Conservation (phyloP, 2,888 invertebrate genomes). For the Cyclophora punctaria region DNA sequence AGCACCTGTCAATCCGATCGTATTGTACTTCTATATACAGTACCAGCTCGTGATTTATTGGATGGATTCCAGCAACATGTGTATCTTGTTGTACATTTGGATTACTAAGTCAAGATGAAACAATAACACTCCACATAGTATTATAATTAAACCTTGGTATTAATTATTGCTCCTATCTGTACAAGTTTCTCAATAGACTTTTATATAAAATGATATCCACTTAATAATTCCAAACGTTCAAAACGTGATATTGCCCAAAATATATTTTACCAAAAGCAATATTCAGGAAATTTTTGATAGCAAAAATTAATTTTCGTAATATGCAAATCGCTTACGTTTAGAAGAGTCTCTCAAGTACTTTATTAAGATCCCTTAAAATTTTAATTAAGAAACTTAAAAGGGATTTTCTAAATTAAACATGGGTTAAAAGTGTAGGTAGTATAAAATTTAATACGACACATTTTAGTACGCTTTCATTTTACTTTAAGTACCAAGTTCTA, state of each 20-base stretch:
- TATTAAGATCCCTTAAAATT: slow-evolving; percentile 10
- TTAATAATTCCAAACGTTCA: not conserved
- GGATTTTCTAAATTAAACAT: not conserved
- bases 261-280: slow-evolving; percentile 4
- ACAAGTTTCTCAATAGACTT: not conserved
- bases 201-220: not conserved
- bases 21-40: not conserved
- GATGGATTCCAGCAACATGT: no score
- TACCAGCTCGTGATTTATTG: no score
- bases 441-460: no score
- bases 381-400: slow-evolving; percentile 8
- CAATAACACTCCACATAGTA: no score
- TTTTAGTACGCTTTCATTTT: no score
- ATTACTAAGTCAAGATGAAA: no score
- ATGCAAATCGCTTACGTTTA: slow-evolving; percentile 12
- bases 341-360: slow-evolving; percentile 4
- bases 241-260: slow-evolving; percentile 1
- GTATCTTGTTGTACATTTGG: no score
- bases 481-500: no score
- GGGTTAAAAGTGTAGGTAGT: no score
- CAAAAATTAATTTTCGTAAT: slow-evolving; percentile 9
- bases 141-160: no score
- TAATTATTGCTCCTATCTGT: no score
- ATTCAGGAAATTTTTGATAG: slow-evolving; percentile 7
- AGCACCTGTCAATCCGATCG: slow-evolving; percentile 7